Evolutionary conservation across 2,888 invertebrate species (phyloP), one percentile per base, ranked within the genome.

Genomic region (Yponomeuta plumbellus): DNA sequence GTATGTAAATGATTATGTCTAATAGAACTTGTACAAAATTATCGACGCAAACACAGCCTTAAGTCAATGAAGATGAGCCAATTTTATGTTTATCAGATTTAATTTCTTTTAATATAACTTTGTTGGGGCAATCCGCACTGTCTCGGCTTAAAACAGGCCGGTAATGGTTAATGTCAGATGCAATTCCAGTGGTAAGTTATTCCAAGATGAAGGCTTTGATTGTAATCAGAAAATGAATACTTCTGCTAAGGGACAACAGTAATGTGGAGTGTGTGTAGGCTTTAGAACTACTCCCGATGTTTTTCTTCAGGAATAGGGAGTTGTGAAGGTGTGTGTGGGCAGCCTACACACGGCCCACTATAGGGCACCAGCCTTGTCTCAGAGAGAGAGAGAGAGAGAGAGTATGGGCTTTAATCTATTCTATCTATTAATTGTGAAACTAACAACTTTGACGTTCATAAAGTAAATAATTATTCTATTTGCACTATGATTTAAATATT

Each of bases 81-180:
- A 59, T 59, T 59, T 59, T 59, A 23, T 23, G 11, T 59, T 59
- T 59, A 23, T 59, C 59, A 22, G 59, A 59, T 59, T 59, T 23
- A 59, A 59, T 59, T 59, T 4, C 21, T 59, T 59, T 23, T 21
- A 52, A 52, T 13, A 52, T 52, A 1, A 52, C 44, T 52, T 52
- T 52, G 44, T 52, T 52, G 17, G 4, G 17, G 17, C 17, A 52
- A 52, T 17, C 13, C 13, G 13, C 17, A 17, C 17, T 52, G 17
- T 52, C 44, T 1, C 1, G 3, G 13, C 17, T 52, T 52, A 52
- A 52, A 52, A 13, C 44, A 17, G 44, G 44, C 10, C 17, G 13
- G 17, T 52, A 17, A 52, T 17, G 44, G 44, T 52, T 17, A 52
- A 52, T 52, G 44, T 52, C 44, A 52, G 44, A 52, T 52, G 44